A percentile compares a stretch with the other conserved stretches of the same genome.
phyloP scores from a whole-genome alignment of 1,140 invertebrate species.

The Cydia strobilella region DNA sequence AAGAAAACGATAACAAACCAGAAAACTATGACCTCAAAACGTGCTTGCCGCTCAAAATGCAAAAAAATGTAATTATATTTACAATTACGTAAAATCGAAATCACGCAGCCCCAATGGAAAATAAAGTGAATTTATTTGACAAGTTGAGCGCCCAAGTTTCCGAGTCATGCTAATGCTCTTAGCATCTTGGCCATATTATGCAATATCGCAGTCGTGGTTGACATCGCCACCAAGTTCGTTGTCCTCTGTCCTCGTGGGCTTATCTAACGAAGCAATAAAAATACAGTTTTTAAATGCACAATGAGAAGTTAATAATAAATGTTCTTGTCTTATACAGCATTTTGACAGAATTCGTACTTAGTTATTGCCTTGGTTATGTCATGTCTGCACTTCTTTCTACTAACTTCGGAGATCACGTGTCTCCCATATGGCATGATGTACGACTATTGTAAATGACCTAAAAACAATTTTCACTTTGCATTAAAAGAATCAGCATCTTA shows the following conservation, averaged over 20 bases:
- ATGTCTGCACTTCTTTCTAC: not conserved
- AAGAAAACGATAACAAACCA: not conserved
- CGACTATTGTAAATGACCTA: not conserved
- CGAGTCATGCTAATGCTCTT: conserved; percentile 9
- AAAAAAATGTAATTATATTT: conserved; percentile 3
- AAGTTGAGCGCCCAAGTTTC: conserved; percentile 22
- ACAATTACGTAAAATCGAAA: conserved; percentile 21
- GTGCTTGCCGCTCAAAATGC: not conserved
- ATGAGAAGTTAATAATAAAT: not conserved
- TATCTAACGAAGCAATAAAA: not conserved
- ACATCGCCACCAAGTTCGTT: conserved; percentile 17
- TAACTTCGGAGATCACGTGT: not conserved
- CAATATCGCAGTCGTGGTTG: conserved; percentile 19
- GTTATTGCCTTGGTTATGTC: not conserved
- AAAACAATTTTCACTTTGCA: not conserved
- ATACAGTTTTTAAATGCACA: not conserved
- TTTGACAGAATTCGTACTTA: not conserved
- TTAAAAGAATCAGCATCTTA: no score
- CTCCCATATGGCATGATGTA: not conserved
- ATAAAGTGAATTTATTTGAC: conserved; percentile 29
- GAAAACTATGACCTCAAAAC: not conserved
- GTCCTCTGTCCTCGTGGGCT: conserved; percentile 5
- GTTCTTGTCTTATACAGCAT: not conserved
- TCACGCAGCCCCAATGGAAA: conserved; percentile 7
- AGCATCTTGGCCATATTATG: conserved; percentile 27